Conservation (phyloP, 1,140 invertebrate genomes). For the Tribolium castaneum region DNA sequence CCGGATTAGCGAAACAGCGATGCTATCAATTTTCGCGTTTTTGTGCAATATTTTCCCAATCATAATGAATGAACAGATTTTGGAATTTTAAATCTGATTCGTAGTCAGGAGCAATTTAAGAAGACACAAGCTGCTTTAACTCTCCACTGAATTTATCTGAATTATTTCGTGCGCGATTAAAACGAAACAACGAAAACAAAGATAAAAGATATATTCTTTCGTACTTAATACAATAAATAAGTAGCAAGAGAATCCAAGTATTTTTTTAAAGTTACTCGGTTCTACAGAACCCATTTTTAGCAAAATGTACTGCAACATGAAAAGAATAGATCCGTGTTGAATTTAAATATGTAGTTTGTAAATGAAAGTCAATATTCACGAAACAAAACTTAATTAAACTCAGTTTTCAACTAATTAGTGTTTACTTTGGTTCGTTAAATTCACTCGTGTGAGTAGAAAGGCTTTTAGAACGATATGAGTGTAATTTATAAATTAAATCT, state of each 20-base stretch:
- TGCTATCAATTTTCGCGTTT: neutral
- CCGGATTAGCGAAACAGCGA: neutral
- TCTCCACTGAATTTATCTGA: neutral
- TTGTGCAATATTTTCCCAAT: neutral
- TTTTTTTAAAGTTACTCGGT: no score
- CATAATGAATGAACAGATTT: no score
- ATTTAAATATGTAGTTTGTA: neutral
- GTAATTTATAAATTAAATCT: neutral
- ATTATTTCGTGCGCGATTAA: neutral
- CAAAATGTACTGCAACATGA: neutral
- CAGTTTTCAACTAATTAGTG: neutral
- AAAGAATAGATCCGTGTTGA: neutral
- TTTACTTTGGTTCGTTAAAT: neutral
- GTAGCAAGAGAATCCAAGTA: no score
- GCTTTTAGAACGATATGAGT: neutral
- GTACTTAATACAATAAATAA: neutral
- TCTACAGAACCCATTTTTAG: no score
- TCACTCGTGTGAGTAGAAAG: neutral
- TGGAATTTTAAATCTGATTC: neutral
- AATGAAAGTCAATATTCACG: neutral
- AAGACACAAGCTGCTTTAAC: neutral
- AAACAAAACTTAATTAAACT: neutral
- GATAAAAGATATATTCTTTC: neutral
- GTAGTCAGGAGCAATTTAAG: neutral
- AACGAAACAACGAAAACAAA: neutral